A percentile compares a stretch with the other conserved stretches of the same genome.
Conservation (phyloP, 2,888 invertebrate species). For the Rutpela maculata region DNA sequence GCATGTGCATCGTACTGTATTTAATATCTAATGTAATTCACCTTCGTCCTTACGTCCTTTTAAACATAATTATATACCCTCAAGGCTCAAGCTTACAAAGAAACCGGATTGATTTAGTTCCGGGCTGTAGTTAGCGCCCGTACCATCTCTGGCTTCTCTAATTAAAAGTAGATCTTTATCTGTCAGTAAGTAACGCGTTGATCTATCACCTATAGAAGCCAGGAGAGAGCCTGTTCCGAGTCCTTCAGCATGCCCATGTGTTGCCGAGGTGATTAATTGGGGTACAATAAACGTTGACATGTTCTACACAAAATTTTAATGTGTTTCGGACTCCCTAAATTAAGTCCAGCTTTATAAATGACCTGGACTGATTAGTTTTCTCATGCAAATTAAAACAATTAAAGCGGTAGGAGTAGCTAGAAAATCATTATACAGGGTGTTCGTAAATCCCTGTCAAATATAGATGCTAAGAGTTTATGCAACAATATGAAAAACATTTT, state of each 20-base stretch:
- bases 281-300: slow-evolving; percentile 40
- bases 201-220: slow-evolving; percentile 16
- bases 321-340: slow-evolving; percentile 33
- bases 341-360: slow-evolving; percentile 34
- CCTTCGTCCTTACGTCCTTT: neutral
- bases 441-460: no score
- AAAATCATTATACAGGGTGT: neutral
- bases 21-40: neutral
- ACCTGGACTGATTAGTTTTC: slow-evolving; percentile 33
- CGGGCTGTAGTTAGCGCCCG: neutral
- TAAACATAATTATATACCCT: neutral
- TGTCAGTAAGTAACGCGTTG: neutral
- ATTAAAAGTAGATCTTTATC: slow-evolving; percentile 24
- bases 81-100: neutral
- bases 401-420: slow-evolving; percentile 15
- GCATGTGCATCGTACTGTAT: no score
- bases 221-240: slow-evolving; percentile 2
- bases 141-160: slow-evolving; percentile 15
- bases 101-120: slow-evolving; percentile 1
- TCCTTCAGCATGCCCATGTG: slow-evolving; percentile 33
- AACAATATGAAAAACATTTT: no score
- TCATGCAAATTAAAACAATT: slow-evolving; percentile 13
- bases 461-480: no score
- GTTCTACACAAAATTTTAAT: slow-evolving; percentile 38
- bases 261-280: slow-evolving; percentile 37